These are phyloP conservation scores for Palythoa grandiflora DNA, from an alignment of 92 coral and sea anemone genomes.

Conservation along the genomic window DNA sequence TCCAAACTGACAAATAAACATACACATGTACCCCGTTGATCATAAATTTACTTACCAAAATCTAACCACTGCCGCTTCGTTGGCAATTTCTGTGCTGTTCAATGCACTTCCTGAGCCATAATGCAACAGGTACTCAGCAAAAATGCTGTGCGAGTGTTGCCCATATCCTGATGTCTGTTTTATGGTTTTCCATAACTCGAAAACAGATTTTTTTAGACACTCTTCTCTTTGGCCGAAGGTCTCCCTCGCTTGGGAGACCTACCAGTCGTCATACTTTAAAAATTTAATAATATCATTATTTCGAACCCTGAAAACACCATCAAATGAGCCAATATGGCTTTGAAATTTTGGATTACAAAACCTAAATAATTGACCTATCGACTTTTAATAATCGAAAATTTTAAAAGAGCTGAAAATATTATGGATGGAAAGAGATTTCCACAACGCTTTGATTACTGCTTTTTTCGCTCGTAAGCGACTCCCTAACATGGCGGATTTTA, in stretches of 20 bases:
- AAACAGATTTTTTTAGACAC: slow-evolving; percentile 2
- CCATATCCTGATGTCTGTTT: neutral
- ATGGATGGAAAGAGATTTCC: slow-evolving; percentile 28
- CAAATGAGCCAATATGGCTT: too few species aligned
- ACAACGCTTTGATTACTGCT: slow-evolving; percentile 16
- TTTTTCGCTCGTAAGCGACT: neutral
- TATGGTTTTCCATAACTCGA: slow-evolving; percentile 14
- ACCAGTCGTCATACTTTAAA: slow-evolving; percentile 14
- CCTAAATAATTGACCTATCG: neutral
- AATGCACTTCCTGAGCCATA: slow-evolving; percentile 17
- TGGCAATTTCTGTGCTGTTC: neutral
- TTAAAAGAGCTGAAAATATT: slow-evolving; percentile 18
- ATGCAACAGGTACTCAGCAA: slow-evolving; percentile 28
- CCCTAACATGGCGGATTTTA: slow-evolving; percentile 32
- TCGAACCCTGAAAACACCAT: slow-evolving; percentile 10
- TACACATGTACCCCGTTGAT: neutral
- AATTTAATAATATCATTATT: too few species aligned
- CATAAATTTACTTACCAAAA: slow-evolving; percentile 29
- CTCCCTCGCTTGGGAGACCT: slow-evolving; percentile 36
- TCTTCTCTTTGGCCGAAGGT: slow-evolving; percentile 10
- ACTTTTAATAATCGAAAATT: slow-evolving; percentile 25
- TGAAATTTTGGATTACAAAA: too few species aligned
- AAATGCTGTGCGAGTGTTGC: slow-evolving; percentile 2
- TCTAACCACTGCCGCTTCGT: slow-evolving; percentile 25
- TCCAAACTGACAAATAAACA: neutral